Percentiles rank a stretch among this genome's conserved stretches.
Conservation (phyloP, 2,888 invertebrate genomes). For the Eueremaeus valkanovi region DNA sequence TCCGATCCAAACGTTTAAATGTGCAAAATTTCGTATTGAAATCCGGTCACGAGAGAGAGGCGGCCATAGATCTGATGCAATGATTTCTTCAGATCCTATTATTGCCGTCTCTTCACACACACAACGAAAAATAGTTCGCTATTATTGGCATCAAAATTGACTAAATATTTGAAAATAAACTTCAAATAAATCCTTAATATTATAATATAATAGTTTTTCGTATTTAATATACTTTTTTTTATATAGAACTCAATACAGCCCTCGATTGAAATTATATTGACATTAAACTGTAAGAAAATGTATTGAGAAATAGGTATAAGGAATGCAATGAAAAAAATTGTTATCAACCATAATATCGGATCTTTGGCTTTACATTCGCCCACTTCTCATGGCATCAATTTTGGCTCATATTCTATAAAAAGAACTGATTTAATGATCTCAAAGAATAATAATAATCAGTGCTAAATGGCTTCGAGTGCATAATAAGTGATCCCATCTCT, state of each 20-base stretch:
- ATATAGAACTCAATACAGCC: neutral
- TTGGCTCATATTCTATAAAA: slow-evolving; percentile 3
- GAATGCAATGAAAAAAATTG: neutral
- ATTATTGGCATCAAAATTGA: slow-evolving; percentile 8
- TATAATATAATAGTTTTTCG: neutral
- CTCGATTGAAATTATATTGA: neutral
- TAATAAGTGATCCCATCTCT: neutral
- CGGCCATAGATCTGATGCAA: neutral
- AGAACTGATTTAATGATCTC: neutral
- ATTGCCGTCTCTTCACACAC: neutral
- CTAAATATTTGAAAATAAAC: neutral
- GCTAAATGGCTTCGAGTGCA: neutral
- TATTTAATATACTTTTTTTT: neutral
- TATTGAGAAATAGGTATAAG: neutral
- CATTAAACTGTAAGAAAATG: neutral
- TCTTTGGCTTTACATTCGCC: neutral
- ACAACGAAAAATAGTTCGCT: neutral
- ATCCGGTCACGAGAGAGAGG: slow-evolving; percentile 32
- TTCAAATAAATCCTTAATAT: neutral
- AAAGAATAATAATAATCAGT: neutral
- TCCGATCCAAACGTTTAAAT: neutral
- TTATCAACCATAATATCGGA: neutral
- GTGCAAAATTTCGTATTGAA: slow-evolving; percentile 17
- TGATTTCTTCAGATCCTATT: slow-evolving; percentile 17
- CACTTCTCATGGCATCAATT: slow-evolving; percentile 6